Evolutionary conservation across 2,888 invertebrate genomes (phyloP).

Genomic region (Pristionchus mayeri): DNA sequence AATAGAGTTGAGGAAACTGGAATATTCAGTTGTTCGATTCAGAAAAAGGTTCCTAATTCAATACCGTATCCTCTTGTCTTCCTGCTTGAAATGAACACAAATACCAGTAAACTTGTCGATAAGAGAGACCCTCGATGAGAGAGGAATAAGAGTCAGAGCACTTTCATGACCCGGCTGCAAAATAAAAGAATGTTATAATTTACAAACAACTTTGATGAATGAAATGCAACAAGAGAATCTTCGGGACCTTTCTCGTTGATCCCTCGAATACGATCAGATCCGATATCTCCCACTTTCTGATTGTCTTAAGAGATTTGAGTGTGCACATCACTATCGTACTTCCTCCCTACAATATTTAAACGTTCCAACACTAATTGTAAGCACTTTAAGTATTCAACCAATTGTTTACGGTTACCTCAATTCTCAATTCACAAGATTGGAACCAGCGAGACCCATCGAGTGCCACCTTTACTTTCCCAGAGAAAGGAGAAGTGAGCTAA

Average conservation of each 20-base stretch:
- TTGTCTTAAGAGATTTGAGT: background rate
- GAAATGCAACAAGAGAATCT: background rate
- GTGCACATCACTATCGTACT: slow-evolving; percentile 36
- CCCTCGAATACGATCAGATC: slow-evolving; percentile 42
- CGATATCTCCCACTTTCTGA: slow-evolving; percentile 39
- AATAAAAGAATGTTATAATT: background rate
- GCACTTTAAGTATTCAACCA: background rate
- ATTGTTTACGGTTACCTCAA: slow-evolving; percentile 56
- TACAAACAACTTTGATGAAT: background rate
- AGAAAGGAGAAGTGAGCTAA: slow-evolving; percentile 57
- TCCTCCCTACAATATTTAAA: background rate
- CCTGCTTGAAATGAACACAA: slow-evolving; percentile 41
- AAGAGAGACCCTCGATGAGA: background rate
- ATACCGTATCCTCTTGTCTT: slow-evolving; percentile 35
- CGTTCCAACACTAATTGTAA: background rate
- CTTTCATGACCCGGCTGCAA: slow-evolving; percentile 37
- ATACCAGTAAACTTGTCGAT: slow-evolving; percentile 44
- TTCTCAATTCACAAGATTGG: slow-evolving; percentile 68
- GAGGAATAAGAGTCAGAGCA: slow-evolving; percentile 39
- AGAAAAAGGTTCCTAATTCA: no score
- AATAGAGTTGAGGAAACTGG: slow-evolving; percentile 58
- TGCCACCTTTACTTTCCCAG: slow-evolving; percentile 71
- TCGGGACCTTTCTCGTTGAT: slow-evolving; percentile 37
- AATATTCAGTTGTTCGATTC: background rate
- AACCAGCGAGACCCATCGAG: slow-evolving; percentile 72